Evolutionary conservation across 2,113 vertebrate species (phyloP).

Genomic region (Myocastor coypus): DNA sequence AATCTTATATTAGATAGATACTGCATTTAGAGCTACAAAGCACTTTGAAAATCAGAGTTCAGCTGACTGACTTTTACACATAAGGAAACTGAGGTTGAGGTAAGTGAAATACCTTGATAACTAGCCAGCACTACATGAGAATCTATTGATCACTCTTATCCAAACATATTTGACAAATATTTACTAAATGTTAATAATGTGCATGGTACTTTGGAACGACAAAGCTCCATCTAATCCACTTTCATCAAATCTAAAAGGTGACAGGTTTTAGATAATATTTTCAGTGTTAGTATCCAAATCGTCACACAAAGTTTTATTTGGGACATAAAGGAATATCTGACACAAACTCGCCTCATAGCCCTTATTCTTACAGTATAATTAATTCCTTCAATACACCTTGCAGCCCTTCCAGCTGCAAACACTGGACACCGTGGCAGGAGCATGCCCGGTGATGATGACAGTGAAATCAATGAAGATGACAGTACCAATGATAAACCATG

Average conservation of each 20-base stretch:
- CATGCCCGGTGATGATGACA: rapidly evolving
- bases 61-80: constrained; percentile 4
- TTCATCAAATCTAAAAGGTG: background rate
- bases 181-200: background rate
- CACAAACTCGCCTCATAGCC: background rate
- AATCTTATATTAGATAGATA: background rate
- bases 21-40: background rate
- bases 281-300: background rate
- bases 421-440: background rate
- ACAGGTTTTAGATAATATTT: background rate
- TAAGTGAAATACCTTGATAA: background rate
- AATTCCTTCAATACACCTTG: background rate
- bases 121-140: background rate
- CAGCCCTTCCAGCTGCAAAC: background rate
- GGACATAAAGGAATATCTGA: constrained; percentile 17
- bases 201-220: background rate
- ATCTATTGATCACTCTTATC: background rate
- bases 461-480: background rate
- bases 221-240: background rate
- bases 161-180: background rate
- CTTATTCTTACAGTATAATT: background rate
- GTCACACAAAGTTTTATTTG: background rate
- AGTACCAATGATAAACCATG: background rate
- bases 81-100: background rate
- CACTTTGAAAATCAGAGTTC: background rate